Percentiles rank a stretch among this genome's conserved stretches.
Evolutionary conservation across 2,888 invertebrate species (phyloP).

Genomic region (Chalcis sispes): DNA sequence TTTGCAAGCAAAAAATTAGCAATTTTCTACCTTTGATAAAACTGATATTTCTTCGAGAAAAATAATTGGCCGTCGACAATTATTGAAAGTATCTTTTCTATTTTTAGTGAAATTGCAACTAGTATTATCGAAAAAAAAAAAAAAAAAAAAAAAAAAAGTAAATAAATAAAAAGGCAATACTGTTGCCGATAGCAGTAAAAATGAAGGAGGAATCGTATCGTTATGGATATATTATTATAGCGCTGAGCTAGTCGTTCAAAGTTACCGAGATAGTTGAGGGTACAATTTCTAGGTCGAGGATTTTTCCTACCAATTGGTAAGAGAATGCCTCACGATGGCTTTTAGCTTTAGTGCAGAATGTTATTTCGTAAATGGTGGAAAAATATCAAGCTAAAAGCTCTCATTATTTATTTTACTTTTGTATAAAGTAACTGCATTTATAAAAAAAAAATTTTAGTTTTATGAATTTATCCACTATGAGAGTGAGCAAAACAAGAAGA

Average conservation of each 20-base stretch:
- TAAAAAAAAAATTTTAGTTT: no score
- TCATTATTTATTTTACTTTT: slow-evolving; percentile 7
- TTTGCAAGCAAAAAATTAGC: no score
- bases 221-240: slow-evolving; percentile 15
- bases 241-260: not conserved
- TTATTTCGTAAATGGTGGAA: slow-evolving; percentile 38
- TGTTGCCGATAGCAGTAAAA: not conserved
- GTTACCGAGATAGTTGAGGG: not conserved
- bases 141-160: no score
- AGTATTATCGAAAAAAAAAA: no score
- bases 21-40: no score
- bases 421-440: not conserved
- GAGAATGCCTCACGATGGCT: not conserved
- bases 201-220: not conserved
- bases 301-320: slow-evolving; percentile 30
- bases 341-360: slow-evolving; percentile 31
- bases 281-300: slow-evolving; percentile 31
- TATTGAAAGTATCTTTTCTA: no score
- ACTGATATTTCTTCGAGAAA: no score
- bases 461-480: no score
- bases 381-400: slow-evolving; percentile 32
- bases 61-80: no score
- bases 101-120: no score
- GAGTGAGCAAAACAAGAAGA: no score
- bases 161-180: no score